These are phyloP conservation scores for Ceratothoa steindachneri DNA, from an alignment of 2,888 invertebrate species.

Conservation along the genomic window DNA sequence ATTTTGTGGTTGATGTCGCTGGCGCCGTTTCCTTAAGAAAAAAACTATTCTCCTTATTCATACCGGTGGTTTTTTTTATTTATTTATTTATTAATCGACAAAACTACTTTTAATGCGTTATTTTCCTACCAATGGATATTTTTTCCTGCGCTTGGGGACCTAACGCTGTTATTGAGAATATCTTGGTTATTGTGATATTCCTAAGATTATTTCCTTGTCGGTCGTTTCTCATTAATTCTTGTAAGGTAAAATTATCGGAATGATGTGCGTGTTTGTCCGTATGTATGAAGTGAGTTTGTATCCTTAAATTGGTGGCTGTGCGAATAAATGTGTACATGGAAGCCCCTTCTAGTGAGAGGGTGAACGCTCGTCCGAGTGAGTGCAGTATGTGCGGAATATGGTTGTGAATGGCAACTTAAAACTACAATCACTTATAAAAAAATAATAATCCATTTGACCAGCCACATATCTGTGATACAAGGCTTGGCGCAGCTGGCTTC, in stretches of 20 bases:
- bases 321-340: neutral
- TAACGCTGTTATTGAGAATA: too few relatives aligned
- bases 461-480: slow-evolving; percentile 15
- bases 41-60: too few relatives aligned
- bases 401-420: neutral
- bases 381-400: too few relatives aligned
- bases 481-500: neutral
- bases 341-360: neutral
- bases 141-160: too few relatives aligned
- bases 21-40: too few relatives aligned
- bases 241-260: neutral
- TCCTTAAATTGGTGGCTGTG: neutral
- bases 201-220: neutral
- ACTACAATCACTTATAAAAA: neutral
- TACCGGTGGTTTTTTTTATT: too few relatives aligned
- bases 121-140: too few relatives aligned
- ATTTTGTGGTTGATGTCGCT: too few relatives aligned
- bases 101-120: too few relatives aligned
- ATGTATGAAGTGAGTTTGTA: too few relatives aligned
- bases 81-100: too few relatives aligned
- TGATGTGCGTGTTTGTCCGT: neutral
- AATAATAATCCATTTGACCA: neutral
- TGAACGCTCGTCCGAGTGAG: too few relatives aligned
- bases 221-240: neutral
- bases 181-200: neutral